These are phyloP conservation scores for Argyresthia goedartella DNA, from an alignment of 2,888 invertebrate genomes.

Conservation along the genomic window DNA sequence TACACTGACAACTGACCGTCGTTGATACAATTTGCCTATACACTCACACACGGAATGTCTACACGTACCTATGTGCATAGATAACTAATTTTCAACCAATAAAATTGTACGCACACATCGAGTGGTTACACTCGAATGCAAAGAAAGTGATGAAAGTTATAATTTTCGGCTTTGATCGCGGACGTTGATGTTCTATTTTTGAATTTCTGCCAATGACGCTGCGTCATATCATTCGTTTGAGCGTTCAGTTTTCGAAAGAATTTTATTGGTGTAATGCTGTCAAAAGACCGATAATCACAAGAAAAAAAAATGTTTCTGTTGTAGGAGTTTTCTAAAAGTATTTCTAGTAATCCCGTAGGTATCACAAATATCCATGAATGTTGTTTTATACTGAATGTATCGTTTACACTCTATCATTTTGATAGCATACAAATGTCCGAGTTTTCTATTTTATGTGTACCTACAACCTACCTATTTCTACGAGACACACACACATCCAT, in stretches of 20 bases:
- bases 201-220: conserved; percentile 26
- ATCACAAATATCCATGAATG: no score
- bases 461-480: not conserved
- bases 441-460: no score
- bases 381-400: no score
- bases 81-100: conserved; percentile 62
- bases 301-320: no score
- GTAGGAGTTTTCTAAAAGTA: no score
- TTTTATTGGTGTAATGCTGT: no score
- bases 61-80: conserved; percentile 23
- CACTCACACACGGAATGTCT: conserved; percentile 5
- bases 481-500: not conserved
- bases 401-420: no score
- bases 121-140: conserved; percentile 6
- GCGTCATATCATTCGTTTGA: conserved; percentile 9
- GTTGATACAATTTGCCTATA: conserved; percentile 43
- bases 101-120: conserved; percentile 14
- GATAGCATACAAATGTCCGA: no score
- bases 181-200: conserved; percentile 28
- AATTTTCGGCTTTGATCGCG: conserved; percentile 19
- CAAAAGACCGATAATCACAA: no score
- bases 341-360: no score
- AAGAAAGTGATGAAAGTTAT: conserved; percentile 7
- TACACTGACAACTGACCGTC: conserved; percentile 60
- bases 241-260: conserved; percentile 11